Evolutionary conservation across 2,888 invertebrate species (phyloP).

Genomic region (Margaritifera margaritifera): DNA sequence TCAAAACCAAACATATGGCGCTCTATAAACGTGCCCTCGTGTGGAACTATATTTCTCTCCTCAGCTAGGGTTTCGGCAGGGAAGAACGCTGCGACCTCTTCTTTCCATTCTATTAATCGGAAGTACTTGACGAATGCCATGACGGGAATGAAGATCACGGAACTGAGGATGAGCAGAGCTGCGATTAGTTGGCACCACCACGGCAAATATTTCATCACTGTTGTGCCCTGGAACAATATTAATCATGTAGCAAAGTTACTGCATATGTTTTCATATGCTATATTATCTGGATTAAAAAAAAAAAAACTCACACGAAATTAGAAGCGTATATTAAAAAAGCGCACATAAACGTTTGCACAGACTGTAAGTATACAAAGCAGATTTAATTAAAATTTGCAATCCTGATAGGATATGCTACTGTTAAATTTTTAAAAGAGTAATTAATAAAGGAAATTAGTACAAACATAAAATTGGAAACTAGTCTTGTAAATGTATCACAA

Average conservation of each 20-base stretch:
- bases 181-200: constrained; percentile 59
- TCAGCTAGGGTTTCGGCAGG: constrained; percentile 53
- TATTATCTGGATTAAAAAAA: background rate
- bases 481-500: too few relatives aligned
- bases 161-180: constrained; percentile 48
- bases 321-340: background rate
- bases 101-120: constrained; percentile 40
- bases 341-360: too few relatives aligned
- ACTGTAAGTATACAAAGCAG: background rate
- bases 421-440: too few relatives aligned
- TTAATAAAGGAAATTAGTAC: too few relatives aligned
- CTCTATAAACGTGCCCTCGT: constrained; percentile 21
- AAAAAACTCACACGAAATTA: background rate
- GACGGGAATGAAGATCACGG: constrained; percentile 58
- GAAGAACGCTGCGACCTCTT: constrained; percentile 57
- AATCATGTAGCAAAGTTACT: background rate
- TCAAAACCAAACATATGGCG: constrained; percentile 26
- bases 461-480: too few relatives aligned
- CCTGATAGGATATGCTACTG: too few relatives aligned
- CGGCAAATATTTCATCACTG: constrained; percentile 47
- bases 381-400: too few relatives aligned
- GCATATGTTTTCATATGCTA: too few relatives aligned
- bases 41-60: constrained; percentile 34
- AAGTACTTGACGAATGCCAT: constrained; percentile 51
- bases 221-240: constrained; percentile 41